Evolutionary conservation across 1,140 invertebrate species (phyloP).

Genomic region (Apis laboriosa): DNA sequence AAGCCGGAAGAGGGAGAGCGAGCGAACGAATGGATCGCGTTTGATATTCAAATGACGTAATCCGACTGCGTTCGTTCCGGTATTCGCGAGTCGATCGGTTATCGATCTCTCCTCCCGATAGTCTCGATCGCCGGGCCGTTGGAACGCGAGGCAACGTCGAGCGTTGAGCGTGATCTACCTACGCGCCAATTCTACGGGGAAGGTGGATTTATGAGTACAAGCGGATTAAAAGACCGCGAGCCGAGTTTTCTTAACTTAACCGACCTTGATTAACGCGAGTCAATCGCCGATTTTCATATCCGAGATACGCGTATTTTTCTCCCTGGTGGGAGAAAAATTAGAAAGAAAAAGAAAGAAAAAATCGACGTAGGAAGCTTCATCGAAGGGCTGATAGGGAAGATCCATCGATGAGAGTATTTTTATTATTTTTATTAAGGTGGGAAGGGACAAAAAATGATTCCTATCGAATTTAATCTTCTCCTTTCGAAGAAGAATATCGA

Average conservation of each 20-base stretch:
- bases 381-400: no score
- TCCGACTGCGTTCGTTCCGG: conserved; percentile 33
- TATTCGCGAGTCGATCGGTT: conserved; percentile 45
- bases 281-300: conserved; percentile 49
- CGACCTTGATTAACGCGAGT: conserved; percentile 49
- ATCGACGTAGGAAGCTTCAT: no score
- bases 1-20: conserved; percentile 9
- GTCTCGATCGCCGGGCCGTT: not conserved
- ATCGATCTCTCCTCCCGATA: conserved; percentile 49
- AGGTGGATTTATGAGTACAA: conserved; percentile 52
- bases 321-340: not conserved
- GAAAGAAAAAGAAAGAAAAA: no score
- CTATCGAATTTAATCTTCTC: no score
- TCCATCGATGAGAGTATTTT: no score
- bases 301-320: conserved; percentile 29
- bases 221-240: conserved; percentile 31
- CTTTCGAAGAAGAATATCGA: no score
- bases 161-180: conserved; percentile 58
- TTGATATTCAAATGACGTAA: conserved; percentile 45
- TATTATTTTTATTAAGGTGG: no score
- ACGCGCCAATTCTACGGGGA: conserved; percentile 38
- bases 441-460: no score
- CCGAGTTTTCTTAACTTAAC: conserved; percentile 40
- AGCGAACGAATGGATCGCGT: not conserved
- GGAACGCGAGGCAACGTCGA: conserved; percentile 38